Base-by-base conservation (phyloP, 1,140 invertebrate species). In the Leptestheria dahalacensis region DNA sequence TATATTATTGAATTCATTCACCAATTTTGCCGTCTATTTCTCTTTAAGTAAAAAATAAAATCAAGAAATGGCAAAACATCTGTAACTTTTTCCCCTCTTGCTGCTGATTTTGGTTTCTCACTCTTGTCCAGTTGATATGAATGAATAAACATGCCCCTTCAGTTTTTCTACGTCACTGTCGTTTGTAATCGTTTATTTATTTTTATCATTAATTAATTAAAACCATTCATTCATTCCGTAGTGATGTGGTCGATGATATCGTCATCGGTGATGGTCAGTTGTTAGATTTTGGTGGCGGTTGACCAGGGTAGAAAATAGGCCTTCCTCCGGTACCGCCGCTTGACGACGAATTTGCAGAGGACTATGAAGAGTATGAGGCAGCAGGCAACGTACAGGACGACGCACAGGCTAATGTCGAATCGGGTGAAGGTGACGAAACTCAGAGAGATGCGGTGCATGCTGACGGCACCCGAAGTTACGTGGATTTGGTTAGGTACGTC, bases 261-360 rank as follows among this genome's bases (percentile, higher is more conserved):
- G 4, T 26, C 28, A 3, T 21, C 50, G 28, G 28, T 52, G n/a
- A 52, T 25, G 28, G 28, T 24, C 28, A 26, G 20, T 26, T 25
- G 28, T n/a, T 0, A 20, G 15, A 10, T 52, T 52, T 52, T 11
- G 18, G 48, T 18, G 48, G 25, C 50, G 28, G 6, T 15, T n/a
- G 25, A 55, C 25, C 10, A 55, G 21, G 33, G 25, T 3, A 53
- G 23, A 9, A 18, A 20, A 50, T 11, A 21, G 12, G 12, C 26
- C 28, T 29, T 55, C 1, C 18, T 15, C 10, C 77, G 79, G 67
- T 83, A 82, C 61, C 76, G 78, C 67, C 77, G 75, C 68, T 79
- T 82, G 54, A 82, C 76, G 57, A 83, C 75, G 69, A 88, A 86
- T 68, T 84, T 80, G 67, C 85, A 82, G 69, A 88, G 87, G 56